Base-by-base conservation (phyloP, 1,140 invertebrate genomes). In the Tribolium castaneum region DNA sequence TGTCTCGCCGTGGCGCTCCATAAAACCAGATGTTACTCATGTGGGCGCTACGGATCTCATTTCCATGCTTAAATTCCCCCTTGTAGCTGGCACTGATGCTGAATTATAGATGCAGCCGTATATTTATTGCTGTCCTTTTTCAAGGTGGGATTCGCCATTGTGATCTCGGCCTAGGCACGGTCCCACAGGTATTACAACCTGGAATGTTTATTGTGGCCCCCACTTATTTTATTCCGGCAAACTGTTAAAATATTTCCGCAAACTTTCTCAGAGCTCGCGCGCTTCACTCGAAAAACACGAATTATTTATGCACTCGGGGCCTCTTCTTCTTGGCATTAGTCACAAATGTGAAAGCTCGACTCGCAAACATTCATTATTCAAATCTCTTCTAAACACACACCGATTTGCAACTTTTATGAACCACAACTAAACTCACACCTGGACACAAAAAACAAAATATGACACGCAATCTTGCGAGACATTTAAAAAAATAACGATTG, bases 11-110 rank as follows among this genome's bases (percentile, higher is more conserved):
- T 66, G 59, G 73, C 66, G 77, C 72, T 78, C 82, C 77, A 83
- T 84, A 84, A 84, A 84, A 81, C 82, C 80, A 83, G 81, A 81
- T 83, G 81, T 83, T 82, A 76, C 82, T 80, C 81, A 80, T 76
- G 75, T 78, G 81, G 79, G 78, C 79, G 78, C 76, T 73, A 73
- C 80, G 77, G 81, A 82, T 83, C 82, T 81, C 82, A 83, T 83
- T 81, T 83, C 80, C 82, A 81, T 83, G 78, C 79, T 76, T 74
- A 77, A 82, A 80, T 74, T 77, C 72, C 80, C 78, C 79, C 80
- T 80, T 80, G 49, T 75, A 80, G 66, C 80, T 80, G 80, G 79
- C 79, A 80, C 71, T 71, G 75, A 78, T 79, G 73, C 74, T 81
- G 77, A 83, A 83, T 83, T 83, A 83, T 81, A 83, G 74, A 83